A percentile compares a stretch with the other conserved stretches of the same genome.
Evolutionary conservation across 2,797 vertebrate genomes (phyloP).

Genomic region (Clamator glandarius): DNA sequence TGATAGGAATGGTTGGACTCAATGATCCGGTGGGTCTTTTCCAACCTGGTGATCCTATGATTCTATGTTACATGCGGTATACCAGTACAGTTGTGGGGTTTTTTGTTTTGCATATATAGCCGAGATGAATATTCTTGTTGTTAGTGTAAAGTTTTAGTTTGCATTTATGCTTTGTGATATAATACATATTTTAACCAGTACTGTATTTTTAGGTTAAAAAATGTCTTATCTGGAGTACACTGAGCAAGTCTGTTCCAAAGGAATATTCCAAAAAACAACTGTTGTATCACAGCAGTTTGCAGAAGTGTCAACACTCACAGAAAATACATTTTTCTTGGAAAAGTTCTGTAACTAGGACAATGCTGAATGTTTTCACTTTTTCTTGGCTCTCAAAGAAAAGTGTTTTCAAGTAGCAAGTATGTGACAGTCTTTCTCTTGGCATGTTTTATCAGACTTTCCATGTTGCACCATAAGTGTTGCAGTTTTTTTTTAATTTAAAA

Average conservation of each 20-base stretch:
- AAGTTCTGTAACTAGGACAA: not conserved
- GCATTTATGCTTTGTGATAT: not conserved
- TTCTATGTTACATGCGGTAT: accelerated
- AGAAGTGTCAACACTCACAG: not conserved
- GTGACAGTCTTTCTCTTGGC: not conserved
- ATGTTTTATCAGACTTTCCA: not conserved
- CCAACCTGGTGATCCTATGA: no score
- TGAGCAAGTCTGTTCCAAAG: not conserved
- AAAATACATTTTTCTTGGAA: not conserved
- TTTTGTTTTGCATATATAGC: not conserved
- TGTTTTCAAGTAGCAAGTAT: not conserved
- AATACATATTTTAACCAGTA: not conserved
- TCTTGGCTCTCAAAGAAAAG: not conserved
- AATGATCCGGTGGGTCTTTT: no score
- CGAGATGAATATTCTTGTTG: not conserved
- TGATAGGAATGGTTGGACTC: no score
- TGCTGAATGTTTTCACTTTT: not conserved
- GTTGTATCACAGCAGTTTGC: not conserved
- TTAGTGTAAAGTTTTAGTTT: not conserved
- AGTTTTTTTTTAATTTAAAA: conserved; percentile 2
- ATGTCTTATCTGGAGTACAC: not conserved
- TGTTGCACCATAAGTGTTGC: not conserved
- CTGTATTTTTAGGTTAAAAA: not conserved
- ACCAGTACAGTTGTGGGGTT: not conserved
- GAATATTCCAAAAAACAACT: not conserved